Evolutionary conservation across 2,888 invertebrate genomes (phyloP), one percentile per base, ranked within the genome.

Genomic region (Drosophila neutralis): DNA sequence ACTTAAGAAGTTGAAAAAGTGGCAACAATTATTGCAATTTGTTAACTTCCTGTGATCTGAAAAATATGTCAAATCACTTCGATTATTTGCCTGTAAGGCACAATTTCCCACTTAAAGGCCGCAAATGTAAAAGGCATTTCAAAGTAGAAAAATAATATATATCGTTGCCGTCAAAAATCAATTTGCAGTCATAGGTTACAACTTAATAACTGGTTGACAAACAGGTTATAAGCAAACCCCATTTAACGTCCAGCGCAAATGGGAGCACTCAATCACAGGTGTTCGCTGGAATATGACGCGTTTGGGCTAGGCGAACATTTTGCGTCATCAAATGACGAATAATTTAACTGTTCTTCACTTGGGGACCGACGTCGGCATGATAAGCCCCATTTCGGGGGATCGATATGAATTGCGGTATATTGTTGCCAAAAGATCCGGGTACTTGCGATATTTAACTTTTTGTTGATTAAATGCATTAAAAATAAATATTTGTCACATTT

Each of bases 241-340:
- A 45, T 45, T 63, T 59, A 58, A n/a, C 11, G 54, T 27, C 58
- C 49, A 49, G 54, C 15, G 29, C 21, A 36, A 24, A 29, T 56
- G 63, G 24, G 24, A 3, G 8, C 18, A 42, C 38, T 35, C 15
- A 52, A 21, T 18, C 42, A 45, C 11, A 42, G 49, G 35, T 76
- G 31, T 2, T 3, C 38, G 35, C 49, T 69, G 21, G 35, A n/a
- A 38, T 40, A 31, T 66, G 48, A 56, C 64, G 64, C 31, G 49
- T 38, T 48, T 38, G 0, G 18, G 8, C 8, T 13, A 51, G 35
- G 35, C 45, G 21, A 74, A 68, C 27, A 29, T 40, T 68, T 78
- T 69, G 62, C 76, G 76, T 77, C 79, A 79, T 63, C 61, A 48
- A 24, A 33, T 78, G 75, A 76, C 68, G 24, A 18, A 11, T 10